Evolutionary conservation across 1,140 invertebrate genomes (phyloP), one percentile per base, ranked within the genome.

Genomic region (Leptinotarsa lineolata): DNA sequence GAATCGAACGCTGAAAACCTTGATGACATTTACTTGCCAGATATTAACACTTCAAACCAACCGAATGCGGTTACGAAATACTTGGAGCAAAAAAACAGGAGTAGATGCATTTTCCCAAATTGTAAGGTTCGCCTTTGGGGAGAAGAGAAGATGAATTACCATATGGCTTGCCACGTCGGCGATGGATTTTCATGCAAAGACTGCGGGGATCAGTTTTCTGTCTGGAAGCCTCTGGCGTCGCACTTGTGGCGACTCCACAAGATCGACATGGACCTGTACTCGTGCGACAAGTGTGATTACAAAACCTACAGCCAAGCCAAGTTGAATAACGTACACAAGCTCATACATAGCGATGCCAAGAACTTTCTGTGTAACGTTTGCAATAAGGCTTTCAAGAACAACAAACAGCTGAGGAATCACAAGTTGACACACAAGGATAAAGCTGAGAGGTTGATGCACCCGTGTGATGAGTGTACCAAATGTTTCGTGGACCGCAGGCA

Each of bases 201-300:
- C 80, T 94, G 93, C 83, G 78, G 81, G 1, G 84, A 85, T 71
- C 79, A 77, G 21, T 89, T 86, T 77, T 78, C 81, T 0, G 83
- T 86, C 16, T 92, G 92, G 87, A 88, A 89, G 67, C 83, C 86
- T 3, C 78, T 94, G n/a, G 89, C 90, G 22, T 88, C 89, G 21
- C 93, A 95, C 84, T 83, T 94, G n/a, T 94, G 93, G 93, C 89
- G 89, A 64, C 78, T 85, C 0, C 93, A 95, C 81, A 84, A 86
- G 58, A 88, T 94, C n/a, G 92, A 94, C 80, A 88, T 93, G 84
- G 93, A 94, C 79, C 82, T 94, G 30, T 90, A 90, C 70, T 88
- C 88, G 21, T 94, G 93, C 81, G 86, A 88, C 72, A 83, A 88
- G 74, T 91, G 87, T 82, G 86, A 83, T 45, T 92, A 89, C 79